A percentile compares a stretch with the other conserved stretches of the same genome.
phyloP scores from a whole-genome alignment of 92 coral and sea anemone genomes.

The Phenganax subtilis region DNA sequence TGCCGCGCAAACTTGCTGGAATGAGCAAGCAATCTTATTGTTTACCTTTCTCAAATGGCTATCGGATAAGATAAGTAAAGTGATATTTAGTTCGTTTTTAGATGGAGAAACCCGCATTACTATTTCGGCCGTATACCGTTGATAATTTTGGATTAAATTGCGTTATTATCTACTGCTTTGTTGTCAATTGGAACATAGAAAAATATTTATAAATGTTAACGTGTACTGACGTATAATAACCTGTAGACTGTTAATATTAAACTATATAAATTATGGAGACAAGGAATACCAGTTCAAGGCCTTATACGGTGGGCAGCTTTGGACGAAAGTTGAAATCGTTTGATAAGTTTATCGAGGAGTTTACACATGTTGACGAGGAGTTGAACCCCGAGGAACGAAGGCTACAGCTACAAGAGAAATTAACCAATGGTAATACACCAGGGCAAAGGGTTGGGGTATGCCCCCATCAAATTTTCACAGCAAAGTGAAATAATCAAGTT shows the following conservation, averaged over 20 bases:
- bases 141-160: too few species aligned
- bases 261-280: too few species aligned
- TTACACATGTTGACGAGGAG: constrained; percentile 95
- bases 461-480: background rate
- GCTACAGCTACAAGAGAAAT: constrained; percentile 80
- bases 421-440: constrained; percentile 66
- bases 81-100: background rate
- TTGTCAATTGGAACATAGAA: too few species aligned
- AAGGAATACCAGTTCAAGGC: constrained; percentile 73
- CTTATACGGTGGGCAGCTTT: constrained; percentile 94
- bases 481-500: too few species aligned
- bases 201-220: too few species aligned
- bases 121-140: too few species aligned
- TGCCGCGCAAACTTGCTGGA: background rate
- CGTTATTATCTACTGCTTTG: too few species aligned
- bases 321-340: constrained; percentile 70
- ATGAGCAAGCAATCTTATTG: background rate
- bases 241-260: too few species aligned
- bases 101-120: constrained; percentile 47
- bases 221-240: too few species aligned
- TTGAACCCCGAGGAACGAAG: constrained; percentile 90
- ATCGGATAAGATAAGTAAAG: background rate
- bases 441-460: background rate
- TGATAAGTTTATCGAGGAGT: constrained; percentile 84
- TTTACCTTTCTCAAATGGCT: background rate